Evolutionary conservation across 2,888 invertebrate species (phyloP), one percentile per base, ranked within the genome.

Genomic region (Himalopsyche kuldschensis): DNA sequence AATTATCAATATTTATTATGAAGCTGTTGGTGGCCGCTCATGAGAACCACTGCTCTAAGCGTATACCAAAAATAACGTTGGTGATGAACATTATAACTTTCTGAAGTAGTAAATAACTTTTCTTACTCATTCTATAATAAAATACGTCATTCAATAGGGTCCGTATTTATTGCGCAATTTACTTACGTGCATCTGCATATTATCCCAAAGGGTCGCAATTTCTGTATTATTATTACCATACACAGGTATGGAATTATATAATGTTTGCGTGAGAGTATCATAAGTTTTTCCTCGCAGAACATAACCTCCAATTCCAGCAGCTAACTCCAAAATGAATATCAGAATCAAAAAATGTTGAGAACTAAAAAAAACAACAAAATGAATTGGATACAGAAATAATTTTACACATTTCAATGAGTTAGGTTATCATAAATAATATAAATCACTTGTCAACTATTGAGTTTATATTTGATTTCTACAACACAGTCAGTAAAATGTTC

Each of bases 231-330:
- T 85, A 1, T 87, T 81, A 0, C 89, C 89, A 85, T 94, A 94
- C 0, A 90, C 5, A 0, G 87, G 84, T 92, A 95, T 91, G 0
- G 93, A 91, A 0, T 87, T 84, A 0, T 86, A 85, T 87, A 96
- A 91, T 84, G 93, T 92, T 0, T 88, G 87, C 41, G 93, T 87
- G 1, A 96, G 91, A 41, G 94, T 87, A 0, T 89, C 88, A 5
- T 90, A 88, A 0, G 95, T 93, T 87, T 94, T 92, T 1, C 90
- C 89, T 81, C 93, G 90, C 84, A 95, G 89, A 2, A 93, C 94
- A 87, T 95, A 95, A 1, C 95, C 95, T 55, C 95, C 94, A 84
- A 96, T 95, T 87, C 96, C 96, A 6, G 94, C 96, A 0, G 95
- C 93, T 87, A 96, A 89, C 90, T 96, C 96, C 90, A 96, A 90